Base-by-base conservation (phyloP, 2,113 vertebrate genomes). In the Bostrychus sinensis region DNA sequence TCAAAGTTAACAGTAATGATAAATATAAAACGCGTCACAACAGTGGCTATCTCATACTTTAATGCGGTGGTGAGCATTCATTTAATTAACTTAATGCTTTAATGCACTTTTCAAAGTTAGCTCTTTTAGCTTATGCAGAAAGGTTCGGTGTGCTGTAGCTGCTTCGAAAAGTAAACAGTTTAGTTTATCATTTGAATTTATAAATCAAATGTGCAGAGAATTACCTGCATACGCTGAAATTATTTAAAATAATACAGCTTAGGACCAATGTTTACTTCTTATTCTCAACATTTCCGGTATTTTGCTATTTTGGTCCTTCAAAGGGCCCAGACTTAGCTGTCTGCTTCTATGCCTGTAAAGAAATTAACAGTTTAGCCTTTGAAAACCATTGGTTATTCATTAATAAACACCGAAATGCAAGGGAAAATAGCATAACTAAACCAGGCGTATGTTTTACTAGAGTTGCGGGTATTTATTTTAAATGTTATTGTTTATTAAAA, bases 261-360 rank as follows among this genome's bases (percentile, higher is more conserved):
- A 72, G 70, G 17, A 55, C 32, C 58, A 72, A 72, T 84, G 70
- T 88, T 88, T 88, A 87, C 81, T 82, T 87, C 83, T 74, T 77
- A 5, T 72, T 66, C 53, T 56, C 22, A 61, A 56, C 53, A 64
- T 42, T 83, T 85, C 85, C 83, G 80, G 80, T 78, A 60, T 20
- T 39, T 73, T 62, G 22, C 7, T 78, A 38, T 86, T 78, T 74
- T 78, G 86, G 88, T 89, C 88, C 79, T 83, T 14, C 25, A 0
- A 13, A 28, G 16, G 39, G 59, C 38, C 69, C 53, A 0, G 0
- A n/a, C n/a, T n/a, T 72, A 78, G 89, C 1, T 1, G 63, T 50
- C 64, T 38, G 1, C 23, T 7, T 13, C 13, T 20, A 60, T 84
- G 87, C 89, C 87, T 80, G 85, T 62, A 14, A 0, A 8, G 0